Base-by-base conservation (phyloP, 2,888 invertebrate species). In the Tetragonula carbonaria region DNA sequence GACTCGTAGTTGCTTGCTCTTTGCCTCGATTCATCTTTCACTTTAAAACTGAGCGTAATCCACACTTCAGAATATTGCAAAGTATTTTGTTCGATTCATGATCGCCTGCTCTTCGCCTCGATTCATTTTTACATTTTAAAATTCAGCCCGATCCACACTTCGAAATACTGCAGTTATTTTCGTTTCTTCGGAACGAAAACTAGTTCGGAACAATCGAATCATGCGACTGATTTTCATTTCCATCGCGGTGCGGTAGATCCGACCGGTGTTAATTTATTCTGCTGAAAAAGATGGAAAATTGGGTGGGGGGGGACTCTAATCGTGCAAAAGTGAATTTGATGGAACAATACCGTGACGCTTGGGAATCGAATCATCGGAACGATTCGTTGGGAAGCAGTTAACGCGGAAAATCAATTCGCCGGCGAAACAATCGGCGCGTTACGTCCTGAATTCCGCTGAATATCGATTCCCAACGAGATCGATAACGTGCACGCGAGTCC, bases 321-420 rank as follows among this genome's bases (percentile, higher is more conserved):
- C 11, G 33, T 4, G 11, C 5, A 28, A 18, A 65, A 38, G 38
- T 13, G 62, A 28, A 38, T 57, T 74, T 21, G 21, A 5, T 18
- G 66, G 67, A 55, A 67, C 63, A 65, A 72, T 59, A 63, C 21
- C 45, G 8, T 11, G 33, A 51, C 8, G 55, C 45, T 62, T 28
- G 55, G 28, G 62, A 28, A 62, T 63, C 59, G 73, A 73, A 81
- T 73, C 33, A 63, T 63, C 63, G 59, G 8, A 38, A 21, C 62
- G 72, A 72, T 55, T 73, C 67, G 28, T 55, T 21, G 79, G 13
- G 33, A 57, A 73, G 23, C 79, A n/a, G 53, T 73, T 62, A 73
- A 78, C 67, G 79, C n/a, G 63, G 72, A 50, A 68, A 81, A 81
- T 81, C 81, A 68, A 81, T 78, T 79, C 79, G 78, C 65, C n/a